Evolutionary conservation across 2,797 vertebrate genomes (phyloP).

Genomic region (Nothura maculosa): DNA sequence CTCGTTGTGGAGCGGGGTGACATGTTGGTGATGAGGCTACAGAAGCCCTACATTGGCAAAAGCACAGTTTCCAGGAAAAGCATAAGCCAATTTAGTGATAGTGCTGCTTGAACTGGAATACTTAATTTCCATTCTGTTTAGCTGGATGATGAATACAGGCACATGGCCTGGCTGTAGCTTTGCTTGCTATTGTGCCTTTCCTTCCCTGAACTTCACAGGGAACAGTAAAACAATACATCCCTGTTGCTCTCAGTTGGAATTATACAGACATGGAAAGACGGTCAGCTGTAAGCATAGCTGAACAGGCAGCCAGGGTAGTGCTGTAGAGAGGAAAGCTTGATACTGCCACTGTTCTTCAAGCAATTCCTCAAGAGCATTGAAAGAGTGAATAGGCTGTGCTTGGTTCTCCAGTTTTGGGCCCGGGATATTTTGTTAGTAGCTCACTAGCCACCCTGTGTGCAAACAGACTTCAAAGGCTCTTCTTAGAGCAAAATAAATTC

Average conservation of each 20-base stretch:
- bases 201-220: not conserved
- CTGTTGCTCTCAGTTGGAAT: not conserved
- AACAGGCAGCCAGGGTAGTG: not conserved
- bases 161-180: not conserved
- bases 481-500: not conserved
- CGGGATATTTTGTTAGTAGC: not conserved
- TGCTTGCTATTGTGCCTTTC: not conserved
- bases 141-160: not conserved
- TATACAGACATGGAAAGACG: not conserved
- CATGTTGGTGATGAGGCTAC: not conserved
- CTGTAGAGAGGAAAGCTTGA: not conserved
- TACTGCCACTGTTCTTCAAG: not conserved
- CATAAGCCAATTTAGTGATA: not conserved
- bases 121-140: not conserved
- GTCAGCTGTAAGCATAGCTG: not conserved
- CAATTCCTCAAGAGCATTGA: not conserved
- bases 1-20: not conserved
- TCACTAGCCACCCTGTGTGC: not conserved
- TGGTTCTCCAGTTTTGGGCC: not conserved
- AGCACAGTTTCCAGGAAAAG: not conserved
- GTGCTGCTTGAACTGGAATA: not conserved
- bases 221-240: not conserved
- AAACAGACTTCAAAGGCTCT: not conserved
- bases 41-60: not conserved
- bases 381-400: conserved; percentile 5